Evolutionary conservation across 1,140 invertebrate species (phyloP).

Genomic region (Cydia fagiglandana): DNA sequence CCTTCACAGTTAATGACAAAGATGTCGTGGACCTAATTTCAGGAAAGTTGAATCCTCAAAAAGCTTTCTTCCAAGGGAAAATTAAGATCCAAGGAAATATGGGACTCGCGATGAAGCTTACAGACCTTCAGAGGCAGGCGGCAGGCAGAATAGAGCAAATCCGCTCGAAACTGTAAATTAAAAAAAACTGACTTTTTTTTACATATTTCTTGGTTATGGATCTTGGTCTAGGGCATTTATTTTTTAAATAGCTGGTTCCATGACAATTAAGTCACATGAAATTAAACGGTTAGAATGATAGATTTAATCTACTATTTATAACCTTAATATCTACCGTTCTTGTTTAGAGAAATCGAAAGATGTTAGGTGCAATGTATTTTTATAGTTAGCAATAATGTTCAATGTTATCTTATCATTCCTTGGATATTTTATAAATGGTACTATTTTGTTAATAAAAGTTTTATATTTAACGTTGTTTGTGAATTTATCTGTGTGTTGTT

Average conservation of each 20-base stretch:
- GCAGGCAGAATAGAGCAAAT: slow-evolving; percentile 86
- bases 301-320: neutral
- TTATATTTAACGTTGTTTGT: slow-evolving; percentile 43
- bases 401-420: neutral
- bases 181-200: slow-evolving; percentile 38
- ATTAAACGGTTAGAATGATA: neutral
- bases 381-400: neutral
- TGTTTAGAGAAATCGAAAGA: neutral
- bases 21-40: slow-evolving; percentile 92
- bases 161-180: slow-evolving; percentile 85
- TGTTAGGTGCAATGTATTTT: slow-evolving; percentile 25
- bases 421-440: slow-evolving; percentile 40
- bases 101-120: slow-evolving; percentile 96
- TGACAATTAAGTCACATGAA: slow-evolving; percentile 19
- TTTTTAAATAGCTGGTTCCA: slow-evolving; percentile 34
- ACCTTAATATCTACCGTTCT: neutral
- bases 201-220: slow-evolving; percentile 48
- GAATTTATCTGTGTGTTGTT: too few species aligned
- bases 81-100: slow-evolving; percentile 98
- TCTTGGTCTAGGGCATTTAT: slow-evolving; percentile 51
- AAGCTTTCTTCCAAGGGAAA: slow-evolving; percentile 99
- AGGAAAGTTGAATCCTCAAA: slow-evolving; percentile 95
- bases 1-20: slow-evolving; percentile 91
- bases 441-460: slow-evolving; percentile 55
- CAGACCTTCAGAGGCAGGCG: slow-evolving; percentile 89